Base-by-base conservation (phyloP, 2,113 vertebrate genomes). In the Calidris pugnax region DNA sequence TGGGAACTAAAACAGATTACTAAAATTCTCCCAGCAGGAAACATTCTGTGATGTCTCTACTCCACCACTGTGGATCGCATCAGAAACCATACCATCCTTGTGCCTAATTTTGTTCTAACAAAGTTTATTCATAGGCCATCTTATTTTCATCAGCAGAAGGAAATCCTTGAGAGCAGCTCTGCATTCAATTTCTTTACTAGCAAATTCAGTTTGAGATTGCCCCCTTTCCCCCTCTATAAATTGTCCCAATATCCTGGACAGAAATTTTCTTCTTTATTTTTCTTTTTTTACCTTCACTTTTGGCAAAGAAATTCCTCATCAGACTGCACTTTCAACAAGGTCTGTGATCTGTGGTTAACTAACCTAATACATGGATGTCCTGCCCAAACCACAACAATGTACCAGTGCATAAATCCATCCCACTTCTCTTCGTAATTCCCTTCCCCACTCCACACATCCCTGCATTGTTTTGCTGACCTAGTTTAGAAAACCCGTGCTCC, bases 1-100 rank as follows among this genome's bases (percentile, higher is more conserved):
- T 78, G 71, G 45, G 74, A 93, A 66, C 50, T 67, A 41, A 93
- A 93, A 6, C 55, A 94, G 71, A 69, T 93, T 97, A 80, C 43
- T 80, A 69, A 62, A 89, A 74, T 60, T 64, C 26, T 79, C 74
- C 55, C 90, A 87, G 87, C 81, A 89, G 85, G 80, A 87, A 82
- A 35, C 51, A 41, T 59, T 72, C 68, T 92, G 56, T 50, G 66
- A 92, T 75, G 90, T 78, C 35, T 73, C 56, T 75, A n/a, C 83
- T 77, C 67, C 12, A 85, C 48, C 60, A 64, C 6, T 12, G 30
- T 55, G 50, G 80, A 83, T 24, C 10, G 0, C 89, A 57, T 22
- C 64, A 75, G 60, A 92, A 90, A 66, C 48, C 7, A 7, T 66
- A 22, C 50, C 47, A 62, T 20, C 26, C 55, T 84, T 48, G 28